Evolutionary conservation across 2,113 vertebrate genomes (phyloP).

Genomic region (Zingel zingel): DNA sequence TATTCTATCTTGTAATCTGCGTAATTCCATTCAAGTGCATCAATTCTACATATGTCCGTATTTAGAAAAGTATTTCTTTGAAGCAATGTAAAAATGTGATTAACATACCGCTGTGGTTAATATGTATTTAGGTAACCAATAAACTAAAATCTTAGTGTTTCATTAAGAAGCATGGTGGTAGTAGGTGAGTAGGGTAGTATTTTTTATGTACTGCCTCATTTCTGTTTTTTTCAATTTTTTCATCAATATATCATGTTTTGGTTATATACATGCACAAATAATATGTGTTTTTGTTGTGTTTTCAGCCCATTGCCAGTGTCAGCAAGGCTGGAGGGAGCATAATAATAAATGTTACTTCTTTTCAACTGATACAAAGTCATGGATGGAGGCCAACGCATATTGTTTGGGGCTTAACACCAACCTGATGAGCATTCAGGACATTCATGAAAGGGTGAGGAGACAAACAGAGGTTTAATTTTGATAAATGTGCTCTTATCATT

Average conservation of each 20-base stretch:
- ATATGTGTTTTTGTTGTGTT: slow-evolving; percentile 9
- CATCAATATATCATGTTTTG: not conserved
- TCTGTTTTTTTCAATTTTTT: not conserved
- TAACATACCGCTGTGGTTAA: not conserved
- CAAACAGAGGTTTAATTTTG: too few species aligned
- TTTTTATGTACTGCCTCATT: not conserved
- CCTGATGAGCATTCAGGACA: slow-evolving; percentile 82
- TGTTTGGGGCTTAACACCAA: slow-evolving; percentile 69
- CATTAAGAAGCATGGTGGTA: not conserved
- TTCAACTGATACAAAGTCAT: slow-evolving; percentile 73
- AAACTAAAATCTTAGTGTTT: not conserved
- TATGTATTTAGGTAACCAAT: not conserved
- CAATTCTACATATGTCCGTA: not conserved
- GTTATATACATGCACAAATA: not conserved
- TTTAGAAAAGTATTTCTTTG: not conserved
- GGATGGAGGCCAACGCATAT: slow-evolving; percentile 72
- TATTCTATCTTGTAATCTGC: not conserved
- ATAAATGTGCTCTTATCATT: not conserved
- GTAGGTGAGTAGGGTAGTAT: not conserved
- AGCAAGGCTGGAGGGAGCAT: slow-evolving; percentile 79
- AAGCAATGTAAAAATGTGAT: not conserved
- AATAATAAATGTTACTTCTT: slow-evolving; percentile 83
- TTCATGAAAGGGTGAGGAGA: slow-evolving; percentile 81
- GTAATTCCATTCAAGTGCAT: too few species aligned
- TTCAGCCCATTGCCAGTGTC: slow-evolving; percentile 75